phyloP scores from a whole-genome alignment of 2,113 vertebrate species.

The Cnemophilus loriae region DNA sequence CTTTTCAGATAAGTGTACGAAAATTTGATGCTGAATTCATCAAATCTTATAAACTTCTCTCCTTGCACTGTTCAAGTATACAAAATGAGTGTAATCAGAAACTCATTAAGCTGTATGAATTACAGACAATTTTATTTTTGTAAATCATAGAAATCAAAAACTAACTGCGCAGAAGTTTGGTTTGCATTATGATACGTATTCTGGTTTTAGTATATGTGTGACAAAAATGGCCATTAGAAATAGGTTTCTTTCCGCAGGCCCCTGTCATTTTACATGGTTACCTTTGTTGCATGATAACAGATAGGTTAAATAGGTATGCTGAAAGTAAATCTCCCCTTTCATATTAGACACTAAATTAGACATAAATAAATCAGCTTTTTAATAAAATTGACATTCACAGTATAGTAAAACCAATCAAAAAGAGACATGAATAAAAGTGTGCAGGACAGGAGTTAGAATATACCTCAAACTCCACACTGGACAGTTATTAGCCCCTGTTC shows the following conservation, averaged over 20 bases:
- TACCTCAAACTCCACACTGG: not conserved
- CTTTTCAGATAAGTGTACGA: not conserved
- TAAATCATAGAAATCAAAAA: not conserved
- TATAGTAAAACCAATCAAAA: not conserved
- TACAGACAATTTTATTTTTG: not conserved
- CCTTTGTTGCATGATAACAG: not conserved
- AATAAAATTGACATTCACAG: not conserved
- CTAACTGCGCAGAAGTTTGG: not conserved
- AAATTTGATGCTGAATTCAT: not conserved
- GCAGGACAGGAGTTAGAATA: not conserved
- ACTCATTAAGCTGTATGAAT: not conserved
- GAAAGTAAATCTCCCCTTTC: not conserved
- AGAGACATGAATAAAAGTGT: not conserved
- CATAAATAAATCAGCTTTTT: not conserved
- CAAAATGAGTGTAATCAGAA: not conserved
- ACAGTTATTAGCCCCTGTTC: not conserved
- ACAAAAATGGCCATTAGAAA: not conserved
- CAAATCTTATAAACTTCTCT: not conserved
- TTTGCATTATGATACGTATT: not conserved
- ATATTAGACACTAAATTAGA: not conserved
- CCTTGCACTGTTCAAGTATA: not conserved
- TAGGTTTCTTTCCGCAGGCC: not conserved
- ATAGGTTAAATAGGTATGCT: not conserved
- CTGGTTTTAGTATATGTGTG: not conserved
- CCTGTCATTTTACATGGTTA: not conserved